Base-by-base conservation (phyloP, 1,140 invertebrate species). In the Nymphalis io region DNA sequence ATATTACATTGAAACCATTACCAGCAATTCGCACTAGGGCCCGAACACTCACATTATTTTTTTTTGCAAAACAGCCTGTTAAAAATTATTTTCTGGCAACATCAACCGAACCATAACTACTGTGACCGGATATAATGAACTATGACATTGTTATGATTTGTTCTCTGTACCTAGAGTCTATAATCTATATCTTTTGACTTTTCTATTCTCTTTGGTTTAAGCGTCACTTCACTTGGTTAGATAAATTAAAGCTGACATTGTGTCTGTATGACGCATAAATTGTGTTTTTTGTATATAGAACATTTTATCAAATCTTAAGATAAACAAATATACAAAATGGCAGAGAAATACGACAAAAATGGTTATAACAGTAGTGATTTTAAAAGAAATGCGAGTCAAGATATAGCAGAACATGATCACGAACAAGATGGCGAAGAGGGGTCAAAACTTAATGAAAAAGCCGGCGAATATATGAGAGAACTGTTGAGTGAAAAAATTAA, bases 391-490 rank as follows among this genome's bases (percentile, higher is more conserved):
- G 75, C 83, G 21, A 76, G 83, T 15, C 78, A 85, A 82, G 80
- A 84, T 39, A 57, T 60, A n/a, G 48, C 78, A 46, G 71, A 62
- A 70, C 18, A 61, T 76, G 76, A 79, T 6, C 74, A 76, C 20
- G 84, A 83, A 39, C 89, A 93, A 89, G 93, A 93, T 82, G 92
- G 90, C 80, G 93, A 93, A 63, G 88, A 87, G 46, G 91, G 82
- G 33, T 75, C 86, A 12, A 87, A 90, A 80, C 71, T 92, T 60
- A 92, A 93, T 79, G 94, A 95, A 74, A 96, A 96, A 90, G 94
- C 94, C 78, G 95, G 93, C 48, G 95, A 96, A 89, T 96, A 96
- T 78, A 94, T 96, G 73, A 91, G 94, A 10, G 95, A 96, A 76
- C 91, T 96, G 16, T 84, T 96, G 46, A 94, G 94, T 51, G 96